phyloP scores from a whole-genome alignment of 2,113 vertebrate genomes.

The Arenaria interpres region DNA sequence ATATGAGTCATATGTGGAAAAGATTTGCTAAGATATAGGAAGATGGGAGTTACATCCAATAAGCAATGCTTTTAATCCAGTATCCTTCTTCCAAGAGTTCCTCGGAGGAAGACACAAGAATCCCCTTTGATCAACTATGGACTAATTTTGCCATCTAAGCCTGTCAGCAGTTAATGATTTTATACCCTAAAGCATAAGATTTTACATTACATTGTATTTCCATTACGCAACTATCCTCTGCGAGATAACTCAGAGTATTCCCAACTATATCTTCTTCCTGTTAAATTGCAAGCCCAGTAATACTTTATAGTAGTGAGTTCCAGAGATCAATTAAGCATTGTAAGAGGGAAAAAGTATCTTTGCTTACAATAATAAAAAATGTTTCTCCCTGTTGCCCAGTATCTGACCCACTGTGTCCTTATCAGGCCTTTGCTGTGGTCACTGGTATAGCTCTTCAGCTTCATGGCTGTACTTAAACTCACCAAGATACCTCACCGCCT shows the following conservation, averaged over 20 bases:
- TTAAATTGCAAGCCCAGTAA: background rate
- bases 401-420: background rate
- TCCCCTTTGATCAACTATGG: background rate
- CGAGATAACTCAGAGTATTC: background rate
- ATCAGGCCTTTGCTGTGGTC: background rate
- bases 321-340: background rate
- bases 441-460: background rate
- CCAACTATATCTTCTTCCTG: background rate
- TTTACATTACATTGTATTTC: background rate
- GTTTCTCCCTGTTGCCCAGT: background rate
- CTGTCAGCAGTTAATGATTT: conserved; percentile 5
- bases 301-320: background rate
- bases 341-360: background rate
- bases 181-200: background rate
- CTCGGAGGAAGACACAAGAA: background rate
- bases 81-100: background rate
- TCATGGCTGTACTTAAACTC: background rate
- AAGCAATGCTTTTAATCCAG: background rate
- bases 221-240: background rate
- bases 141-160: conserved; percentile 11
- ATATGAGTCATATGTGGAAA: background rate
- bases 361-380: background rate
- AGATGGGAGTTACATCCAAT: background rate
- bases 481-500: background rate
- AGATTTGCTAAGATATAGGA: background rate